Conservation (phyloP, 2,113 vertebrate species). For the Xiphophorus couchianus region DNA sequence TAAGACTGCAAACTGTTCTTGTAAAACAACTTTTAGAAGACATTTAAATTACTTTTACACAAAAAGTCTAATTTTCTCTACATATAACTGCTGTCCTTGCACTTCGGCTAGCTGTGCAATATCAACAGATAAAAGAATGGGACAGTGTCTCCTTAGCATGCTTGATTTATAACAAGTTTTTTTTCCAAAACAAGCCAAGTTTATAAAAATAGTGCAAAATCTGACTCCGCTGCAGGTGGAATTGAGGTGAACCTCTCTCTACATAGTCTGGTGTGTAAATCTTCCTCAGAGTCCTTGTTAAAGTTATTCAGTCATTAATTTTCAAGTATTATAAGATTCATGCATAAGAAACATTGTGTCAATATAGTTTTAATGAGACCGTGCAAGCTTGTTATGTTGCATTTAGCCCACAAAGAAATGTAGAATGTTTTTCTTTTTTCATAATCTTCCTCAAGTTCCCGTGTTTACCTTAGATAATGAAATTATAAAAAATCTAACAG, state of each 20-base stretch:
- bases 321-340: slow-evolving; percentile 48
- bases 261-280: slow-evolving; percentile 18
- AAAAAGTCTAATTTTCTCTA: slow-evolving; percentile 9
- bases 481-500: background rate
- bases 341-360: slow-evolving; percentile 38
- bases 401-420: background rate
- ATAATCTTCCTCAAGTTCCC: slow-evolving; percentile 9
- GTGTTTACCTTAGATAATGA: slow-evolving; percentile 9
- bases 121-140: slow-evolving; percentile 42
- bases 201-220: slow-evolving; percentile 21
- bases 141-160: slow-evolving; percentile 42
- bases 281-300: slow-evolving; percentile 7
- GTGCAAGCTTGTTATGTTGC: slow-evolving; percentile 25
- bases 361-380: slow-evolving; percentile 58
- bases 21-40: background rate
- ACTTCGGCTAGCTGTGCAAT: slow-evolving; percentile 41
- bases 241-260: slow-evolving; percentile 27
- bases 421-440: background rate
- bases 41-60: slow-evolving; percentile 8
- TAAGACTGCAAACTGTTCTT: slow-evolving; percentile 3
- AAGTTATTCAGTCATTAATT: slow-evolving; percentile 28
- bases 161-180: slow-evolving; percentile 41
- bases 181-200: background rate
- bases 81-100: slow-evolving; percentile 15
- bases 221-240: slow-evolving; percentile 30